A percentile compares a stretch with the other conserved stretches of the same genome.
Conservation (phyloP, 2,888 invertebrate species). For the Agonopterix arenella region DNA sequence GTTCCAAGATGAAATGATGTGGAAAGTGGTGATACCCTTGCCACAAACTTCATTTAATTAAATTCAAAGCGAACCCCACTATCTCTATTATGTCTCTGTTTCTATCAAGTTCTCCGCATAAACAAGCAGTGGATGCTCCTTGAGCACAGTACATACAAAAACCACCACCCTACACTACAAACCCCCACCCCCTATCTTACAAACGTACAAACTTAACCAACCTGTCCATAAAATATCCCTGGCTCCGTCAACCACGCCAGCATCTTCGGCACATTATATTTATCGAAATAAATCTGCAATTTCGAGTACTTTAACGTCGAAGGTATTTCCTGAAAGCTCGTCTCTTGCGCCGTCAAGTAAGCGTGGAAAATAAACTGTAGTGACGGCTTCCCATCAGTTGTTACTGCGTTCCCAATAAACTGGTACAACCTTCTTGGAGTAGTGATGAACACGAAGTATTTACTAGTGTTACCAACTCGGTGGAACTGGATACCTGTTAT, state of each 20-base stretch:
- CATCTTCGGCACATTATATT: slow-evolving; percentile 81
- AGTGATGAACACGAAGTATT: slow-evolving; percentile 89
- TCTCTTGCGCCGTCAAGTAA: slow-evolving; percentile 84
- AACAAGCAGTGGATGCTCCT: no score
- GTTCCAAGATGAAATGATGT: no score
- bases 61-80: no score
- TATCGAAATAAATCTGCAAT: slow-evolving; percentile 85
- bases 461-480: slow-evolving; percentile 81
- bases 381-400: slow-evolving; percentile 85
- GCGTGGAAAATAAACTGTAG: slow-evolving; percentile 87
- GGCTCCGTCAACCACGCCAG: slow-evolving; percentile 94
- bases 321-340: slow-evolving; percentile 83
- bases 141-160: no score
- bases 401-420: slow-evolving; percentile 86
- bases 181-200: neutral
- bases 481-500: slow-evolving; percentile 94
- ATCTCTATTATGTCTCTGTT: no score
- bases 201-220: slow-evolving; percentile 36
- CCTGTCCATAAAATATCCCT: slow-evolving; percentile 88
- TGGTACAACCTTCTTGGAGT: slow-evolving; percentile 91
- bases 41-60: no score
- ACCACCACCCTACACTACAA: no score
- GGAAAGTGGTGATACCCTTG: no score
- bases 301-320: slow-evolving; percentile 86
- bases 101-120: no score